Percentiles rank a stretch among this genome's conserved stretches.
These are phyloP conservation scores for Adrianichthys oophorus DNA, from an alignment of 2,797 vertebrate species.

Conservation along the genomic window DNA sequence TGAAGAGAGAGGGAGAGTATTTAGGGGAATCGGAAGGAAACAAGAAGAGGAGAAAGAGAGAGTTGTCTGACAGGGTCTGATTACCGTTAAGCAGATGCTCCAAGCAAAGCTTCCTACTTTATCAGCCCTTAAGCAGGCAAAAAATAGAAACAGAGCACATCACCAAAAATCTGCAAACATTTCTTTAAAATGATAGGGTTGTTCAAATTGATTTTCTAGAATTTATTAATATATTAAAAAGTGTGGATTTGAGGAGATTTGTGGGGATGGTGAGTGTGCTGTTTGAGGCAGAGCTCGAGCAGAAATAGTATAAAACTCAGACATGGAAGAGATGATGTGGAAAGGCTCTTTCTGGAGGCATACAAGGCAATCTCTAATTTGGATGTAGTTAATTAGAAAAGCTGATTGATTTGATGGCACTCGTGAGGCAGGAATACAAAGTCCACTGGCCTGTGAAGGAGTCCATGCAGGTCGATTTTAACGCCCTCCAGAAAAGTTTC, in stretches of 20 bases:
- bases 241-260: background rate
- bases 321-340: conserved; percentile 45
- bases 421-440: conserved; percentile 52
- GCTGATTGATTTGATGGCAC: conserved; percentile 79
- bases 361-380: conserved; percentile 64
- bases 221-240: conserved; percentile 14
- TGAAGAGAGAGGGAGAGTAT: conserved; percentile 21
- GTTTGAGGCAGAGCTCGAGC: conserved; percentile 25
- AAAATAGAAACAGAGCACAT: background rate
- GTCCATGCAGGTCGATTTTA: conserved; percentile 71
- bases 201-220: conserved; percentile 6
- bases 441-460: conserved; percentile 75
- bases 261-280: conserved; percentile 16
- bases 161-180: background rate
- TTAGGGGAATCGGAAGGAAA: conserved; percentile 25
- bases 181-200: conserved; percentile 1
- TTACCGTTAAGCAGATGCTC: conserved; percentile 65
- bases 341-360: conserved; percentile 51
- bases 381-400: conserved; percentile 78
- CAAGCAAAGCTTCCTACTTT: conserved; percentile 46
- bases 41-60: conserved; percentile 26
- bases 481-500: conserved; percentile 67
- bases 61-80: conserved; percentile 39
- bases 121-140: conserved; percentile 52
- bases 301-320: conserved; percentile 46